Conservation (phyloP, 2,797 vertebrate genomes). For the Periparus ater region DNA sequence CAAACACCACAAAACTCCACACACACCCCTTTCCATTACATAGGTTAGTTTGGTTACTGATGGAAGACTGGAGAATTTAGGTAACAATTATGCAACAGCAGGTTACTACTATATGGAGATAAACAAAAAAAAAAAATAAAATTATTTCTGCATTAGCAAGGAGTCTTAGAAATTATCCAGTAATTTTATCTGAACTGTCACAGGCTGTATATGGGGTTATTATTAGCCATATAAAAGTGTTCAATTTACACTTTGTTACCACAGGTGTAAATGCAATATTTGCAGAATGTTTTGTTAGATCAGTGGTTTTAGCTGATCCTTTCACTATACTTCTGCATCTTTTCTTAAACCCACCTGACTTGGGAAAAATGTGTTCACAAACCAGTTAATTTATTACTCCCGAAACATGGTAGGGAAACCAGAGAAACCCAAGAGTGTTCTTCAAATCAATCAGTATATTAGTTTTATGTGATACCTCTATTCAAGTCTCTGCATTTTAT, state of each 20-base stretch:
- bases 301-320: neutral
- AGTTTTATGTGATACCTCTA: neutral
- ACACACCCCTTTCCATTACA: neutral
- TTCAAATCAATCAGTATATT: neutral
- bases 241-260: neutral
- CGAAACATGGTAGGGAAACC: neutral
- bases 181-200: neutral
- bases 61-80: neutral
- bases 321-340: neutral
- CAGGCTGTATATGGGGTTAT: neutral
- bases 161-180: neutral
- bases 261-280: neutral
- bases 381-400: neutral
- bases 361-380: neutral
- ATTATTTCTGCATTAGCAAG: neutral
- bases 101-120: neutral
- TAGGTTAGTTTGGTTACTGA: neutral
- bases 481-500: neutral
- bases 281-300: neutral
- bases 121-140: neutral
- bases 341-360: neutral
- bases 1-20: fast-evolving
- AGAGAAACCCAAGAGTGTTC: neutral
- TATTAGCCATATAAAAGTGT: neutral
- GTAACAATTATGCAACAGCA: neutral